A percentile compares a stretch with the other conserved stretches of the same genome.
Evolutionary conservation across 2,113 vertebrate genomes (phyloP).

Genomic region (Corythornis madagascariensis): DNA sequence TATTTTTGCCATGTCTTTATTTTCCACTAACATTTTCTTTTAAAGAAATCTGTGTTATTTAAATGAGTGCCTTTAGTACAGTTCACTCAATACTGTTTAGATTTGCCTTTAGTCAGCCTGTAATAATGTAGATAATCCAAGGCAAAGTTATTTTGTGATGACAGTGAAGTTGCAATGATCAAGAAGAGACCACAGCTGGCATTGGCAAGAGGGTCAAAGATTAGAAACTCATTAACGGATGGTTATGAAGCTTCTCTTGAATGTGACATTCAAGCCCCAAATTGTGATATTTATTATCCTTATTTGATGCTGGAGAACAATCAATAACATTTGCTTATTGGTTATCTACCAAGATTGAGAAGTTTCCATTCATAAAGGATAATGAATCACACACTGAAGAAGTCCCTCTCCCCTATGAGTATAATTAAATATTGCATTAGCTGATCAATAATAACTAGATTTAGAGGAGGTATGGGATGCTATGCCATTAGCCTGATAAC

Average conservation of each 20-base stretch:
- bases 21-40: neutral
- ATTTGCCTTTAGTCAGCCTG: neutral
- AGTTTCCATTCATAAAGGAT: constrained; percentile 47
- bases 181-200: neutral
- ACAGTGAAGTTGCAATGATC: neutral
- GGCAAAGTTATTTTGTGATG: neutral
- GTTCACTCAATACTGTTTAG: neutral
- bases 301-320: constrained; percentile 16
- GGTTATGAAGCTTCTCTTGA: constrained; percentile 22
- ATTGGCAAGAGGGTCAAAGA: constrained; percentile 9
- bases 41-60: neutral
- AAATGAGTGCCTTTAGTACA: neutral
- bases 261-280: neutral
- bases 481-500: constrained; percentile 12
- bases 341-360: constrained; percentile 27
- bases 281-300: constrained; percentile 54
- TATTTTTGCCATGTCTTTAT: neutral
- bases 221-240: constrained; percentile 31
- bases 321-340: constrained; percentile 50
- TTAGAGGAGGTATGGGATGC: neutral
- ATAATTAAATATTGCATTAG: constrained; percentile 53
- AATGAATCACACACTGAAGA: constrained; percentile 31
- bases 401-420: neutral
- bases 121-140: constrained; percentile 9
- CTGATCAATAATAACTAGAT: constrained; percentile 56